Evolutionary conservation across 30 jellyfish, hydroid and myxozoan species (phyloP).

Genomic region (Aurelia aurita complex sp. Pacific): DNA sequence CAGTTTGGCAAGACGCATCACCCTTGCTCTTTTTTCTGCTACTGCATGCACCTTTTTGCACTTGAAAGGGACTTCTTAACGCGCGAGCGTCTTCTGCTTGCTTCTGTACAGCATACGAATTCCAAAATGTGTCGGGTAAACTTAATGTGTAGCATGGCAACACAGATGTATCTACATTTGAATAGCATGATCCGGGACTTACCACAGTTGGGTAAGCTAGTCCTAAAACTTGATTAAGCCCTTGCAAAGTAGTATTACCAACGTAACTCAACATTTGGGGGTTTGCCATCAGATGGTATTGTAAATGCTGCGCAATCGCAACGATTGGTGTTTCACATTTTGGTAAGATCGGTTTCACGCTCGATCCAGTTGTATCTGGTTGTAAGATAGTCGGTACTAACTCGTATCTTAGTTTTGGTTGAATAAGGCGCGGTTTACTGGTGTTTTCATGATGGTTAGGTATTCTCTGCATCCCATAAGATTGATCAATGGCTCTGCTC

Average conservation of each 20-base stretch:
- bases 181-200: conserved; percentile 7
- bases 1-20: conserved; percentile 34
- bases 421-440: conserved; percentile 33
- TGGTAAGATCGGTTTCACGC: conserved; percentile 35
- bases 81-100: conserved; percentile 17
- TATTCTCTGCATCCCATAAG: not conserved
- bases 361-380: conserved; percentile 39
- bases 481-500: not conserved
- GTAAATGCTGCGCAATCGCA: conserved; percentile 54
- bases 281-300: conserved; percentile 37
- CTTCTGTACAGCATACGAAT: conserved; percentile 11
- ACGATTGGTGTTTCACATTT: conserved; percentile 36
- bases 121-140: conserved; percentile 59
- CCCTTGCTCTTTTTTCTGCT: conserved; percentile 15
- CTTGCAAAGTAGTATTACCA: conserved; percentile 57
- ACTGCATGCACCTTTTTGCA: conserved; percentile 20
- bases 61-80: conserved; percentile 22
- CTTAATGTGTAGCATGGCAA: conserved; percentile 53
- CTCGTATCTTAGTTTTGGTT: conserved; percentile 46
- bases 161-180: not conserved
- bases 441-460: not conserved
- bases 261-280: conserved; percentile 59
- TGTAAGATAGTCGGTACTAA: conserved; percentile 44
- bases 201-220: conserved; percentile 7
- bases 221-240: conserved; percentile 39